These are phyloP conservation scores for Teleopsis dalmanni DNA, from an alignment of 1,140 invertebrate genomes.

Conservation along the genomic window DNA sequence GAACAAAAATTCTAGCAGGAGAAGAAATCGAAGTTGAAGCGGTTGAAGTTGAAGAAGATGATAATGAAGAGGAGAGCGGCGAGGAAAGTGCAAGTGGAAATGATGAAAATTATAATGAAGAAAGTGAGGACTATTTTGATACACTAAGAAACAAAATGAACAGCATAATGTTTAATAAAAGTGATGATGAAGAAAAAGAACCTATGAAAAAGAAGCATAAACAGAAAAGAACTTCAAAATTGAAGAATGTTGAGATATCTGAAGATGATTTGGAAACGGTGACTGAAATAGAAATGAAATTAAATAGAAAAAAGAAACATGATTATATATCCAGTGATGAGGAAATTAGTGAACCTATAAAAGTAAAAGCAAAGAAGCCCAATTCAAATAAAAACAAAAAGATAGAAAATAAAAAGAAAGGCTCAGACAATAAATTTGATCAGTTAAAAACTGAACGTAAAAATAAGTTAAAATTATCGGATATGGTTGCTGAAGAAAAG, in stretches of 20 bases:
- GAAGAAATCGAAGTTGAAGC: conserved; percentile 39
- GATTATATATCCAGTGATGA: conserved; percentile 25
- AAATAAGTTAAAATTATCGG: conserved; percentile 24
- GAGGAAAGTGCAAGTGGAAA: conserved; percentile 3
- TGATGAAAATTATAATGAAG: conserved; percentile 7
- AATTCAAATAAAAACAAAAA: too few relatives aligned
- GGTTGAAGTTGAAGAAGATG: conserved; percentile 16
- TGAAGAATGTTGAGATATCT: conserved; percentile 14
- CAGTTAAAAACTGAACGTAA: conserved; percentile 38
- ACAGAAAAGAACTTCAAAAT: conserved; percentile 16
- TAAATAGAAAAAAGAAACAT: conserved; percentile 27
- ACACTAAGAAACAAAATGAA: conserved; percentile 30
- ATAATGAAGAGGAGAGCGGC: conserved; percentile 5
- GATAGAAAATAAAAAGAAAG: not conserved
- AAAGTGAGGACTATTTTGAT: conserved; percentile 27
- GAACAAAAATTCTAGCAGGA: conserved; percentile 30
- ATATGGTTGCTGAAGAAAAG: conserved; percentile 12
- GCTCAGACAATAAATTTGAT: conserved; percentile 34
- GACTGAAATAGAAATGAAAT: conserved; percentile 26
- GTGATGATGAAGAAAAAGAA: conserved; percentile 34
- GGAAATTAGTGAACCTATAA: conserved; percentile 6
- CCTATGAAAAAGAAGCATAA: conserved; percentile 15
- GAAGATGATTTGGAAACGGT: conserved; percentile 16
- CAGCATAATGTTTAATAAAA: conserved; percentile 37
- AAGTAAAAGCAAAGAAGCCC: not conserved